Base-by-base conservation (phyloP, 2,797 vertebrate genomes). In the Tenualosa ilisha region DNA sequence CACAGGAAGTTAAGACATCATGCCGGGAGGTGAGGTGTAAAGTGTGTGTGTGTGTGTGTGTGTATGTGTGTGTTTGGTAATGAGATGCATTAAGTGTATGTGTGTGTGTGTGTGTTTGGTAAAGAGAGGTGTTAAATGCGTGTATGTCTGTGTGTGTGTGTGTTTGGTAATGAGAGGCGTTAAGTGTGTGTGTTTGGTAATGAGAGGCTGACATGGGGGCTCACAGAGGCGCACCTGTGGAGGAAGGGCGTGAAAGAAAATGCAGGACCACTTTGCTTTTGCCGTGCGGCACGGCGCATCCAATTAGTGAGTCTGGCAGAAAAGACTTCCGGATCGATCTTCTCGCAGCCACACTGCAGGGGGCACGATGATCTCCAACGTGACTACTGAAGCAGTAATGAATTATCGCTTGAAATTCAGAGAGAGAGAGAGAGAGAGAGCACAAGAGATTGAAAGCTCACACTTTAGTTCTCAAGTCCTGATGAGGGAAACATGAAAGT, bases 291-390 rank as follows among this genome's bases (percentile, higher is more conserved):
- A 75, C 31, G 13, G 26, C 49, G 40, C 50, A 0, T 90, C 89
- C 89, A 92, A 88, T 93, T 93, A 93, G 87, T 82, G 84, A 86
- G 82, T 43, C 9, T 84, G 46, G 54, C 3, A 84, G 89, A 93
- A 89, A 88, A 85, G 37, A 26, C 84, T 89, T 37, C 83, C 26
- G 31, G 85, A 90, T 91, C 87, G 90, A 91, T 93, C 93, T 53
- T 83, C 79, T 90, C 11, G 2, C 82, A 53, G n/a, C 63, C 79
- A 37, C 75, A 84, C n/a, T 61, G 81, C 50, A 46, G 75, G 81
- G 81, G 61, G 81, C 68, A 43, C 68, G 81, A 53, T 53, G 20
- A 46, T 63, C 84, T 86, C n/a, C 75, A 22, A 31, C 61, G 75
- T 83, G 63, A 87, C 86, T 59, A 61, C 83, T 53, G 49, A 51